Base-by-base conservation (phyloP, 2,888 invertebrate genomes). In the Timema cristinae region DNA sequence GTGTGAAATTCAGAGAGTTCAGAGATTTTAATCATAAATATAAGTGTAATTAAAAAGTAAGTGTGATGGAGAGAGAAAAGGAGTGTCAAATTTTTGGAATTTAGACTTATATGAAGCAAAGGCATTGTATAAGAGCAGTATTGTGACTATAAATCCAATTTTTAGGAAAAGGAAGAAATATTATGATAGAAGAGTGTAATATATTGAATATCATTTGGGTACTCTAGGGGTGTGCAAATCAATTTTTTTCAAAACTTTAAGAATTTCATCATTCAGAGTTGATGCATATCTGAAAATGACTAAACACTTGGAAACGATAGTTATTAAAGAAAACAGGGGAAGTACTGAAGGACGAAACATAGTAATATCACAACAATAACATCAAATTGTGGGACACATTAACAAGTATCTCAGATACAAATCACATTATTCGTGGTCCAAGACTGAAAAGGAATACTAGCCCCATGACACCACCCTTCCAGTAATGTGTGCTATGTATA, bases 201-300 rank as follows among this genome's bases (percentile, higher is more conserved):
- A 32, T 8, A 1, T 10, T 47, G 13, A 11, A 32, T 16, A 63
- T 48, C 32, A 32, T 48, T 4, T 32, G n/a, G 63, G 63, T 11
- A 63, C 5, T 63, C 6, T 47, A 63, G 48, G 48, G 6, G 63
- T 63, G 9, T 63, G 63, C 63, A 63, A 63, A 63, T 48, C 63
- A 63, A 47, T 63, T 5, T 63, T 63, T 63, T 13, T 63, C 47
- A 32, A 63, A 16, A 63, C 32, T 6, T 48, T 63, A 1, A 5
- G 32, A 47, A 63, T 63, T 63, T 63, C 6, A 11, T 8, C 47
- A 8, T 63, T 16, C 61, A 63, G 32, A 48, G 32, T 32, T 47
- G 47, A 63, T 48, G 48, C 32, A 16, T 8, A 32, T 32, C 13
- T 63, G 13, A 11, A 32, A 63, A 7, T 47, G 6, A 7, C 48